A percentile compares a stretch with the other conserved stretches of the same genome.
Conservation (phyloP, 2,797 vertebrate genomes). For the Pogonophryne albipinna region DNA sequence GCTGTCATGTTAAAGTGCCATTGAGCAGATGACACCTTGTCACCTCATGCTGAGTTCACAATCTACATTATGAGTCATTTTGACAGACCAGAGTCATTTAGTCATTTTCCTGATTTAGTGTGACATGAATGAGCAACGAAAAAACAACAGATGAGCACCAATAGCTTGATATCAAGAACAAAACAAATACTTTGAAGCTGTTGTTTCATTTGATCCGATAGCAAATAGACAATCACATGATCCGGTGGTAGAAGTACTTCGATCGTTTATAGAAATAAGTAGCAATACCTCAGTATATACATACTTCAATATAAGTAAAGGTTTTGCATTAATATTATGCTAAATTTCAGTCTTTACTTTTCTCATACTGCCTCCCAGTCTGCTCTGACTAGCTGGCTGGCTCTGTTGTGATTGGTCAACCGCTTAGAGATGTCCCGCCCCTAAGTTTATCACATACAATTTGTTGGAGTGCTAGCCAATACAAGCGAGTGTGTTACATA, state of each 20-base stretch:
- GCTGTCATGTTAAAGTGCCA: constrained; percentile 66
- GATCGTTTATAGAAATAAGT: constrained; percentile 1
- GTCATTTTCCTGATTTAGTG: constrained; percentile 72
- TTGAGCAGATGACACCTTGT: constrained; percentile 73
- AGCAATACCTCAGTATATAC: not conserved
- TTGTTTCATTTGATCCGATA: constrained; percentile 34
- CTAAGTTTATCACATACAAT: too few species aligned
- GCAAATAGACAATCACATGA: not conserved
- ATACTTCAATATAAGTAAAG: not conserved
- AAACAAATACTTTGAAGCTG: constrained; percentile 1
- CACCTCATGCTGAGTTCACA: constrained; percentile 74
- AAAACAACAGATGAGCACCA: constrained; percentile 58
- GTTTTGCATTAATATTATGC: not conserved
- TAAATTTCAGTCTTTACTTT: too few species aligned
- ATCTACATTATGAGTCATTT: constrained; percentile 72
- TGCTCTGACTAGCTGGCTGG: too few species aligned
- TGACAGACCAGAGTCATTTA: constrained; percentile 73
- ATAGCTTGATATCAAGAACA: constrained; percentile 25
- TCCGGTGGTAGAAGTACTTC: not conserved
- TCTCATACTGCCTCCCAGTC: too few species aligned
- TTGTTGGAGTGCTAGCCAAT: too few species aligned
- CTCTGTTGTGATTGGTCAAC: too few species aligned
- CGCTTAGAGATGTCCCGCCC: too few species aligned
- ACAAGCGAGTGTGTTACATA: too few species aligned
- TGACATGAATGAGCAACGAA: constrained; percentile 50